Conservation (phyloP, 2,797 vertebrate species). For the Dendrocincla tyrannina region DNA sequence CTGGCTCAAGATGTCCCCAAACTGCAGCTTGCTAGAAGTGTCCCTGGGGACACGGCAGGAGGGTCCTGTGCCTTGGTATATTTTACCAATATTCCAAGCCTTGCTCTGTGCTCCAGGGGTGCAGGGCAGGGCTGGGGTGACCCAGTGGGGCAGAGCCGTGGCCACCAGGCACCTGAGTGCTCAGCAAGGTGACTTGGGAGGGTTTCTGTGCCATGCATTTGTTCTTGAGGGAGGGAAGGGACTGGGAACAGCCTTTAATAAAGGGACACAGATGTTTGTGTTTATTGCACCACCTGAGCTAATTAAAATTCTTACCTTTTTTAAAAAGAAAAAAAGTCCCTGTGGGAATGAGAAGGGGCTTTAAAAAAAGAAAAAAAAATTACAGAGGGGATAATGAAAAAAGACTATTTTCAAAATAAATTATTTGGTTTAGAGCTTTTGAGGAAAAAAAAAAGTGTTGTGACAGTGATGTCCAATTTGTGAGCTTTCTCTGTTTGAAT, state of each 20-base stretch:
- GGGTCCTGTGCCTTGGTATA: not conserved
- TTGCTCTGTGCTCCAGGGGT: accelerated
- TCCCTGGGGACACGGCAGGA: constrained; percentile 6
- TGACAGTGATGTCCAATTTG: not conserved
- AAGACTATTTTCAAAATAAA: not conserved
- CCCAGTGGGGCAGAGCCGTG: not conserved
- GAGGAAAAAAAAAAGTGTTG: not conserved
- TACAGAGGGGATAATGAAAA: constrained; percentile 18
- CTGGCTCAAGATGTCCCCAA: constrained; percentile 40
- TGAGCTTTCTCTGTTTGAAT: not conserved
- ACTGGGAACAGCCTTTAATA: constrained; percentile 39
- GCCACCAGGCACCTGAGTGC: not conserved
- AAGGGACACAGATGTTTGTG: constrained; percentile 63
- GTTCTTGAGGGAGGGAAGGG: not conserved
- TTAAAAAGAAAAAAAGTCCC: not conserved
- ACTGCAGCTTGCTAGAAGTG: not conserved
- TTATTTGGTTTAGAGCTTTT: not conserved
- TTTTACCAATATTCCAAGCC: not conserved
- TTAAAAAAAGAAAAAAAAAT: not conserved
- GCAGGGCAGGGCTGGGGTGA: not conserved
- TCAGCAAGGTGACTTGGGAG: constrained; percentile 2
- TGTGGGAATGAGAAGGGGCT: constrained; percentile 19
- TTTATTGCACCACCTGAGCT: constrained; percentile 66
- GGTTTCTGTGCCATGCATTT: not conserved
- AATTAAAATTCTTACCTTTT: constrained; percentile 66